A percentile compares a stretch with the other conserved stretches of the same genome.
These are phyloP conservation scores for Gila robusta DNA, from an alignment of 2,797 vertebrate genomes.

Conservation along the genomic window DNA sequence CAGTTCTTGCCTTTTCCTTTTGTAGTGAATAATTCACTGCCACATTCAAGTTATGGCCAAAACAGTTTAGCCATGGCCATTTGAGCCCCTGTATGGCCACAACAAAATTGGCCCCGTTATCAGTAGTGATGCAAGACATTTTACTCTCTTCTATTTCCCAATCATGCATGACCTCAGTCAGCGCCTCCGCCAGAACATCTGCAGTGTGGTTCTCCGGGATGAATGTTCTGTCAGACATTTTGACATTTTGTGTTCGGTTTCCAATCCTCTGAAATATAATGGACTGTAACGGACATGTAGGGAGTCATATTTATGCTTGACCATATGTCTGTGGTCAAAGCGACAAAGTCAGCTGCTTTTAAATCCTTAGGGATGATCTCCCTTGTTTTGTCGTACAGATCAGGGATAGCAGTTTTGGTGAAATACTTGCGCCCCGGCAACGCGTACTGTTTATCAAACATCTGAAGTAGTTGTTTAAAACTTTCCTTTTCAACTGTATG, in stretches of 20 bases:
- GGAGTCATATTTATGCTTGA: constrained; percentile 25
- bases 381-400: not conserved
- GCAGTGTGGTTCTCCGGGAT: constrained; percentile 11
- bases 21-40: constrained; percentile 1
- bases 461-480: no score
- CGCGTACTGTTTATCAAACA: no score
- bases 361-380: not conserved
- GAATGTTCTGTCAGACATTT: constrained; percentile 28
- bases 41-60: constrained; percentile 17
- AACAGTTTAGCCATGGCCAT: constrained; percentile 6
- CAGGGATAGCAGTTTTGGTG: not conserved
- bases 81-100: not conserved
- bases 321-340: constrained; percentile 18
- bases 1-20: constrained; percentile 16
- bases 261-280: not conserved
- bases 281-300: constrained; percentile 19
- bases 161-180: not conserved
- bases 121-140: not conserved
- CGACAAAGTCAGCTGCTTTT: not conserved
- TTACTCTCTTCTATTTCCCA: constrained; percentile 9
- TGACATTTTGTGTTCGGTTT: constrained; percentile 6
- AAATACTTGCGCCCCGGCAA: not conserved
- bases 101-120: constrained; percentile 24
- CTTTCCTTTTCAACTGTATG: no score
- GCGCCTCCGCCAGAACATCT: not conserved